phyloP scores from a whole-genome alignment of 2,113 vertebrate species.

The Aegithalos caudatus region DNA sequence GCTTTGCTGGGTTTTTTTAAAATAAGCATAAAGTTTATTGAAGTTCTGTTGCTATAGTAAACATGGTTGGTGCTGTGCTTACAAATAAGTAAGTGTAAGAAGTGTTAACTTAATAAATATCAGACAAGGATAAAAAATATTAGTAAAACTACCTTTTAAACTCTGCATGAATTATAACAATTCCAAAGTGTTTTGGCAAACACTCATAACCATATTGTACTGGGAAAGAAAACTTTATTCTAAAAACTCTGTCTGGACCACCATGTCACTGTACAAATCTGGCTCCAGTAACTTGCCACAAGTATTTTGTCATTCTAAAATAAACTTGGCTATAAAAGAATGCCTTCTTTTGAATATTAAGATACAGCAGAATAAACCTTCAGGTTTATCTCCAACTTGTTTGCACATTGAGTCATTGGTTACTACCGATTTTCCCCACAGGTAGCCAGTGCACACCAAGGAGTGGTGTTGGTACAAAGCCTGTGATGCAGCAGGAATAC shows the following conservation, averaged over 20 bases:
- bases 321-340: background rate
- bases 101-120: background rate
- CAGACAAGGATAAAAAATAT: background rate
- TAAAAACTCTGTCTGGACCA: background rate
- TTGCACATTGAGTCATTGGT: accelerated
- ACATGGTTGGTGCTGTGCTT: background rate
- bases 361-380: background rate
- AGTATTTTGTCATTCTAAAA: background rate
- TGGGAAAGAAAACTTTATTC: background rate
- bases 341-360: background rate
- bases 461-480: background rate
- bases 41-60: background rate
- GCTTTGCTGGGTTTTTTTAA: background rate
- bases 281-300: background rate
- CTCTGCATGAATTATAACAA: background rate
- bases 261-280: background rate
- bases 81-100: background rate
- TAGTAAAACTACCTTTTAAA: background rate
- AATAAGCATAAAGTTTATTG: background rate
- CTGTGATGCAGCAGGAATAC: background rate
- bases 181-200: background rate
- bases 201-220: background rate
- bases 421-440: background rate
- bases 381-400: background rate
- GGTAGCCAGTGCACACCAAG: background rate